Evolutionary conservation across 2,888 invertebrate species (phyloP).

Genomic region (Pammene aurita): DNA sequence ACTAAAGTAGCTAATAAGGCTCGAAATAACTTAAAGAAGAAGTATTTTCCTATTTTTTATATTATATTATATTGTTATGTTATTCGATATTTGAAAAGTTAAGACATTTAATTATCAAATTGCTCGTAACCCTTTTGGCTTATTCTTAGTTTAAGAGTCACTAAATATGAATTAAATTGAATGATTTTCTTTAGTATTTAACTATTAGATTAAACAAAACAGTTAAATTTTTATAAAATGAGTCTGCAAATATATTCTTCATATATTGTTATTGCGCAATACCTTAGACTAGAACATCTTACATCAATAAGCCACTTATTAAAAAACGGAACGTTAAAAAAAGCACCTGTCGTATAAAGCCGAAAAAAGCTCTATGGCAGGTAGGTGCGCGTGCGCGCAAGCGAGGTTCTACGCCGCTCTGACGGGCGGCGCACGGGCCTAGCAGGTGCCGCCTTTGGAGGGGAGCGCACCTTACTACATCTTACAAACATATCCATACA

Average conservation of each 20-base stretch:
- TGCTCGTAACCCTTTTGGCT: no score
- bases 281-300: slow-evolving; percentile 1
- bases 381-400: slow-evolving; percentile 63
- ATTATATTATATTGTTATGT: no score
- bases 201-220: no score
- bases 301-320: slow-evolving; percentile 29
- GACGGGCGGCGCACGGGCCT: slow-evolving; percentile 76
- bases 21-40: no score
- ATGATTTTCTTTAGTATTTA: no score
- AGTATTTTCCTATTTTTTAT: no score
- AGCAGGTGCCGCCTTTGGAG: slow-evolving; percentile 82
- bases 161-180: no score
- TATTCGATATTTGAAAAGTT: no score
- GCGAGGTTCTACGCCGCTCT: slow-evolving; percentile 68
- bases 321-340: slow-evolving; percentile 44
- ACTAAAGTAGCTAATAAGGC: background rate
- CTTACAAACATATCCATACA: slow-evolving; percentile 68
- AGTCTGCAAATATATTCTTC: background rate
- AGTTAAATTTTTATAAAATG: no score
- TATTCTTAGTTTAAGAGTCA: no score
- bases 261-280: slow-evolving; percentile 9
- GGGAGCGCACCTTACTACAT: slow-evolving; percentile 79
- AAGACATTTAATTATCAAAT: no score
- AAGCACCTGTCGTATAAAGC: slow-evolving; percentile 46
- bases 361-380: slow-evolving; percentile 59